A percentile compares a stretch with the other conserved stretches of the same genome.
phyloP scores from a whole-genome alignment of 2,888 invertebrate species.

The Stenoptilia bipunctidactyla region DNA sequence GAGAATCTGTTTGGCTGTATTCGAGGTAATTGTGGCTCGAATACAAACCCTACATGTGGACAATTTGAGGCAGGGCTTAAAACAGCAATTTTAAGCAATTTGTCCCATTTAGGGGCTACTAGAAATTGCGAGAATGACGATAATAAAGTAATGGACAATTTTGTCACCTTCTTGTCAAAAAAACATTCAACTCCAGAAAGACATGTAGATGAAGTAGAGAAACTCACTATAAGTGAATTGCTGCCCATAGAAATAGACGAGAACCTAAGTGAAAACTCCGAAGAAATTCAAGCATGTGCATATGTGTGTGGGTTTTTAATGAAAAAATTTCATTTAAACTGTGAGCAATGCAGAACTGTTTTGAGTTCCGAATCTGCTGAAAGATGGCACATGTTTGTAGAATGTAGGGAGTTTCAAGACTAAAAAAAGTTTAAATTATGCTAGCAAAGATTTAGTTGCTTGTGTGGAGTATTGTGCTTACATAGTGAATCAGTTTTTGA shows the following conservation, averaged over 20 bases:
- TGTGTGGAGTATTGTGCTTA: neutral
- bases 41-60: conserved; percentile 12
- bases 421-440: conserved; percentile 1
- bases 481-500: neutral
- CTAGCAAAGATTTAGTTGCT: neutral
- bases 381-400: neutral
- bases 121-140: neutral
- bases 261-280: neutral
- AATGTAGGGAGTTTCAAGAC: neutral
- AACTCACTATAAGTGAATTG: neutral
- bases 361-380: neutral
- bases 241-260: conserved; percentile 6
- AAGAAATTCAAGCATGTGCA: conserved; percentile 1
- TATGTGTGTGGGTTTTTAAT: conserved; percentile 3
- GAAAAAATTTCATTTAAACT: neutral
- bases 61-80: conserved; percentile 15
- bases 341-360: neutral
- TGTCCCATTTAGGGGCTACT: conserved; percentile 5
- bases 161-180: neutral
- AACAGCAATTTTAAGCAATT: conserved; percentile 9
- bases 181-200: neutral
- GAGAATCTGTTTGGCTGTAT: neutral
- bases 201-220: neutral
- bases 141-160: neutral
- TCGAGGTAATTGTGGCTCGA: neutral